phyloP scores from a whole-genome alignment of 2,888 invertebrate species.

The Tenthredo scrophulariae region DNA sequence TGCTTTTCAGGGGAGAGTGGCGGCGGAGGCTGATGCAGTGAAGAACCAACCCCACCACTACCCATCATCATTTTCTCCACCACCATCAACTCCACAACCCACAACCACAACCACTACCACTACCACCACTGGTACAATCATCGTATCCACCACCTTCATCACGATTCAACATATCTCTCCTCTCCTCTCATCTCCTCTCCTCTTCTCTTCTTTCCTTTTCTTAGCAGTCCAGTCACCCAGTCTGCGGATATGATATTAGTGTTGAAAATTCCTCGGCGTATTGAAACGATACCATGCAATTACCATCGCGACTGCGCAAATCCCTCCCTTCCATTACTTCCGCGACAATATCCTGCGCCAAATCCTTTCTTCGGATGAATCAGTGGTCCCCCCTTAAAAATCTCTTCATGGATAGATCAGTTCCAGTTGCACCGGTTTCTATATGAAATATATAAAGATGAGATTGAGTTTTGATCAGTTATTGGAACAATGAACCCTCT shows the following conservation, averaged over 20 bases:
- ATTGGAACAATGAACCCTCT: not conserved
- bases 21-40: slow-evolving; percentile 61
- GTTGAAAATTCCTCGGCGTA: slow-evolving; percentile 16
- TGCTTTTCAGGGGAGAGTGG: slow-evolving; percentile 66
- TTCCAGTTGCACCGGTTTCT: no score
- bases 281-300: slow-evolving; percentile 4
- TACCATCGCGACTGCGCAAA: slow-evolving; percentile 35
- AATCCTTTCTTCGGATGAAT: no score
- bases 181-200: not conserved
- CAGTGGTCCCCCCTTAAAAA: not conserved
- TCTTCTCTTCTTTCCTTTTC: slow-evolving; percentile 34
- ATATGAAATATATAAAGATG: not conserved
- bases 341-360: no score
- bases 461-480: not conserved
- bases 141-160: slow-evolving; percentile 57
- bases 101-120: slow-evolving; percentile 60
- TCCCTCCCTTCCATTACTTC: not conserved
- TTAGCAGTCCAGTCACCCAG: slow-evolving; percentile 51
- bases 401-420: not conserved
- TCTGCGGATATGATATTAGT: not conserved
- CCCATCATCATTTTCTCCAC: slow-evolving; percentile 54
- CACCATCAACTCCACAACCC: slow-evolving; percentile 60
- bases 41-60: slow-evolving; percentile 67
- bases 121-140: slow-evolving; percentile 26
- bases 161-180: slow-evolving; percentile 47